Percentiles rank a stretch among this genome's conserved stretches.
Evolutionary conservation across 2,888 invertebrate genomes (phyloP).

Genomic region (Ethmia dodecea): DNA sequence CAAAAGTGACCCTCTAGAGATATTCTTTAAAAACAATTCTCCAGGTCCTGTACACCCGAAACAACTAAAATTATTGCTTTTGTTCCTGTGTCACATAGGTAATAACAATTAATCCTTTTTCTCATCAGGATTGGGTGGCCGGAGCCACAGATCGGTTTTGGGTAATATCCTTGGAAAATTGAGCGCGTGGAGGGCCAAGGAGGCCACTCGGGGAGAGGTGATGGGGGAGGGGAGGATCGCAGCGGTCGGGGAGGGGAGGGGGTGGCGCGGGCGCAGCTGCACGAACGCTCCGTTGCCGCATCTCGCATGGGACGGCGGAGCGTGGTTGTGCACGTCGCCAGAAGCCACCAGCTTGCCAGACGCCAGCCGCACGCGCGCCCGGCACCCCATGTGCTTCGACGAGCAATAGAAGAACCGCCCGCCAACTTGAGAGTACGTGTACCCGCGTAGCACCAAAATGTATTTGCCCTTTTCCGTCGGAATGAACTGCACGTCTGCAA

Average conservation of each 20-base stretch:
- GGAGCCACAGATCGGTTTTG: constrained; percentile 62
- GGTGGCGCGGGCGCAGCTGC: constrained; percentile 53
- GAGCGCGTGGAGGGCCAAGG: constrained; percentile 55
- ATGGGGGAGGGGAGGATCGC: constrained; percentile 40
- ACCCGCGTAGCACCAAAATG: constrained; percentile 65
- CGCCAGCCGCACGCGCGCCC: constrained; percentile 58
- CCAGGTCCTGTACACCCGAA: too few species aligned
- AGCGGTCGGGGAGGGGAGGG: constrained; percentile 21
- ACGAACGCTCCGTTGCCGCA: constrained; percentile 70
- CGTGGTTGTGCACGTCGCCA: constrained; percentile 62
- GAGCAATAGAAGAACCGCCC: constrained; percentile 72
- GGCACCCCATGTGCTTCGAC: constrained; percentile 68
- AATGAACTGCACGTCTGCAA: constrained; percentile 71
- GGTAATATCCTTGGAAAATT: constrained; percentile 62
- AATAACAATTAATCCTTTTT: constrained; percentile 40
- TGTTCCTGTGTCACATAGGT: constrained; percentile 2
- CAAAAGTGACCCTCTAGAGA: too few species aligned
- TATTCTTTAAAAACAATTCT: too few species aligned
- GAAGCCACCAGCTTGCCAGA: constrained; percentile 59
- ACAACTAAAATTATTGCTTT: constrained; percentile 16
- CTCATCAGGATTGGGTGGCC: constrained; percentile 43
- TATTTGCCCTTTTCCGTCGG: constrained; percentile 73
- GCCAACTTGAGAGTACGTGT: constrained; percentile 69
- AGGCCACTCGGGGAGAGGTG: constrained; percentile 45
- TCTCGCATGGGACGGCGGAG: constrained; percentile 67